A percentile compares a stretch with the other conserved stretches of the same genome.
Evolutionary conservation across 2,113 vertebrate genomes (phyloP).

Genomic region (Electrona antarctica): DNA sequence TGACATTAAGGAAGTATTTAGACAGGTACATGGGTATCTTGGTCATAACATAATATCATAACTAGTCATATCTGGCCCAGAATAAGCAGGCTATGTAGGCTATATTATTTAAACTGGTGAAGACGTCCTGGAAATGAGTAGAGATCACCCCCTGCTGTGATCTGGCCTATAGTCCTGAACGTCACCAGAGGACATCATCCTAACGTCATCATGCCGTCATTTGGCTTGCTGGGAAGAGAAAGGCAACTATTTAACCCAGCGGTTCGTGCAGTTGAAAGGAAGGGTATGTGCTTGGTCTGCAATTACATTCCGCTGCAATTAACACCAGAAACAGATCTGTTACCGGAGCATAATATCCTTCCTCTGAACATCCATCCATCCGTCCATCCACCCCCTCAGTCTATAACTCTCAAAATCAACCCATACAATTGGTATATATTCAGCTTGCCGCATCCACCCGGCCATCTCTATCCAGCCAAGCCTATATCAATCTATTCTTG

Average conservation of each 20-base stretch:
- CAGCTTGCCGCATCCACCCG: not conserved
- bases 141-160: too few relatives aligned
- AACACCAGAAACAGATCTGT: constrained; percentile 13
- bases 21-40: too few relatives aligned
- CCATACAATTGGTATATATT: not conserved
- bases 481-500: constrained; percentile 49
- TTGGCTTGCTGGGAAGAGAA: too few relatives aligned
- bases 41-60: too few relatives aligned
- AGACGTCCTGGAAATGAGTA: too few relatives aligned
- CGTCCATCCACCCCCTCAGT: not conserved
- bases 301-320: constrained; percentile 27
- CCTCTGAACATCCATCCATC: constrained; percentile 18
- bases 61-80: too few relatives aligned
- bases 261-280: not conserved
- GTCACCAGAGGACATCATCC: too few relatives aligned
- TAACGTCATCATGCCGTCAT: too few relatives aligned
- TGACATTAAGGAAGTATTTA: too few relatives aligned
- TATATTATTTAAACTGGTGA: too few relatives aligned
- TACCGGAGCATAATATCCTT: constrained; percentile 17
- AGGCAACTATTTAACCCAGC: not conserved
- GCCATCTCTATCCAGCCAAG: constrained; percentile 22
- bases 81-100: too few relatives aligned
- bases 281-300: constrained; percentile 7
- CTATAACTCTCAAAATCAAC: not conserved
- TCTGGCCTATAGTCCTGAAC: too few relatives aligned